Base-by-base conservation (phyloP, 2,888 invertebrate species). In the Synanthedon tipuliformis region DNA sequence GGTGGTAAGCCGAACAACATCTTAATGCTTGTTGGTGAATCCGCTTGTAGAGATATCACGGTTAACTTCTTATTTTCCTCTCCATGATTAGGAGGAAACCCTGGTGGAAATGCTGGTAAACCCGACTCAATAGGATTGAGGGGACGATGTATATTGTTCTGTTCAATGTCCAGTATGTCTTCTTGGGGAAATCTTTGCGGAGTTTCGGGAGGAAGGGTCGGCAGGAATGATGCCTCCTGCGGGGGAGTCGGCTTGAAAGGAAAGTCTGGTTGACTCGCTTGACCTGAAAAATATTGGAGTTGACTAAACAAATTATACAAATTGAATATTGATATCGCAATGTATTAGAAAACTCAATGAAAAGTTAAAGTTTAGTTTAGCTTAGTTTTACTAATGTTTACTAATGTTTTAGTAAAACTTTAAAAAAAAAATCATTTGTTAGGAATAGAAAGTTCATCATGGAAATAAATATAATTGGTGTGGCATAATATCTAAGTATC, bases 1-100 rank as follows among this genome's bases (percentile, higher is more conserved):
- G 91, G 88, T 0, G 96, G 95, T 10, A 96, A 92, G 3, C 93
- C 93, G 72, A 96, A 95, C 11, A 94, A 90, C 69, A 96, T 89
- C 59, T 94, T 92, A 8, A 96, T 92, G 40, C 94, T 93, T 16
- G 92, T 91, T 0, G 94, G 91, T 61, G 95, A 93, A 54, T 96
- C 89, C 3, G 95, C 91, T 73, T 94, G 92, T 59, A 95, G 71
- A 0, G 90, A 89, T 45, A 90, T 79, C 0, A 91, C 89, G 41
- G 88, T 76, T 53, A 91, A 71, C 54, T 87, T 88, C 61, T 75
- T 86, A 58, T 75, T 88, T 61, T 78, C 71, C 55, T 84, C 84
- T 11, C 73, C 78, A 61, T 65, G 75, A 41, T 61, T 60, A n/a
- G 76, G 63, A 5, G 71, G 77, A 16, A 81, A 56, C 0, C 77